Conservation (phyloP, 64 coral and sea anemone genomes). For the Pocillopora damicornis region DNA sequence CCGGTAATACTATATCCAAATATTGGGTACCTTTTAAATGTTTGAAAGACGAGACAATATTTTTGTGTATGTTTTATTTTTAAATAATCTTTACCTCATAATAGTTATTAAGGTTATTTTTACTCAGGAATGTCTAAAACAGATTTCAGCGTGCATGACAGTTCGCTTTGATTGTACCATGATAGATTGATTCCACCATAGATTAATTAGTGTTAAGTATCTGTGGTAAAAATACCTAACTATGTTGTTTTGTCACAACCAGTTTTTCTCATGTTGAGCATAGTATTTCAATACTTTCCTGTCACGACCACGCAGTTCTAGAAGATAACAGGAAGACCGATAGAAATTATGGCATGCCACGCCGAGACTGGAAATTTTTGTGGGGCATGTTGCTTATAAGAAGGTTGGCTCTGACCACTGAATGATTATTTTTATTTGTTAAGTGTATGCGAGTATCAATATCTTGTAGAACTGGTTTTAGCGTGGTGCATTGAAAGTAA, state of each 20-base stretch:
- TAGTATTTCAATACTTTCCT: neutral
- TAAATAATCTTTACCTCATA: too few species aligned
- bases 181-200: neutral
- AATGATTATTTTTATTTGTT: too few species aligned
- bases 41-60: too few species aligned
- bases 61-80: too few species aligned
- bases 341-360: neutral
- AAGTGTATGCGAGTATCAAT: too few species aligned
- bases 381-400: neutral
- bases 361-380: neutral
- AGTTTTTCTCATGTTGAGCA: neutral
- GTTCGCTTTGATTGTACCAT: neutral
- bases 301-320: neutral
- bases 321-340: neutral
- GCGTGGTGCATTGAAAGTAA: too few species aligned
- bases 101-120: neutral
- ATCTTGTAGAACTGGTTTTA: too few species aligned
- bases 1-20: too few species aligned
- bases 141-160: too few species aligned
- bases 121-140: too few species aligned
- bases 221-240: neutral
- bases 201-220: neutral
- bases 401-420: too few species aligned
- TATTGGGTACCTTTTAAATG: too few species aligned
- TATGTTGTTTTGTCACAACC: neutral